Base-by-base conservation (phyloP, 2,888 invertebrate species). In the Metacarcinus magister region DNA sequence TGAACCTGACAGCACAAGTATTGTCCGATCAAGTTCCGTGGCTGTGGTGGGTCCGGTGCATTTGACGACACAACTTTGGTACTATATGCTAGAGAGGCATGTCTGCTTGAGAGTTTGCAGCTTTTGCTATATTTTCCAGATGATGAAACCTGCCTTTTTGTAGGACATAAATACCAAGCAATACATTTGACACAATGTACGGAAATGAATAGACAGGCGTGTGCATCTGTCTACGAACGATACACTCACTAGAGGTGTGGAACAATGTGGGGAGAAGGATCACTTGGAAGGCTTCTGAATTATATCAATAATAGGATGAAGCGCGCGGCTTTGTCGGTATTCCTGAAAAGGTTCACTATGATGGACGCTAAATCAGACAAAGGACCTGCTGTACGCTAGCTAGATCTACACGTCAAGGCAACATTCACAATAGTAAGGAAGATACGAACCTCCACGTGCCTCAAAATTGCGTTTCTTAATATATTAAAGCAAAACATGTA, bases 221-320 rank as follows among this genome's bases (percentile, higher is more conserved):
- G 39, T 16, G 19, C 10, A 19, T 87, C 39, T 39, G 39, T 32
- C 16, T 8, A 87, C 19, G 87, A 32, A n/a, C 87, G 39, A 16
- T 13, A 39, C 87, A 87, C 75, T 23, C 87, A 87, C 19, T 39
- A 4, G 39, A 16, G 82, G 87, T 4, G 32, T 32, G 39, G 39
- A 39, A 39, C 19, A 19, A 19, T 54, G 87, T 39, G 39, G 87
- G 39, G 87, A 16, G 16, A 19, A 32, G 23, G 13, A 39, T 87
- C 87, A 16, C 87, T 87, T 87, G 39, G 39, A 32, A 19, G 87
- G 87, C 19, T 87, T 87, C 87, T 39, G 39, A 87, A 39, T 39
- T 10, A 39, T 39, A 87, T 39, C 87, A 87, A 39, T 87, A 87
- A 87, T 39, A 39, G 87, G 87, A 87, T 87, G 87, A 87, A 87